Evolutionary conservation across 1,140 invertebrate species (phyloP).

Genomic region (Rhagoletis pomonella): DNA sequence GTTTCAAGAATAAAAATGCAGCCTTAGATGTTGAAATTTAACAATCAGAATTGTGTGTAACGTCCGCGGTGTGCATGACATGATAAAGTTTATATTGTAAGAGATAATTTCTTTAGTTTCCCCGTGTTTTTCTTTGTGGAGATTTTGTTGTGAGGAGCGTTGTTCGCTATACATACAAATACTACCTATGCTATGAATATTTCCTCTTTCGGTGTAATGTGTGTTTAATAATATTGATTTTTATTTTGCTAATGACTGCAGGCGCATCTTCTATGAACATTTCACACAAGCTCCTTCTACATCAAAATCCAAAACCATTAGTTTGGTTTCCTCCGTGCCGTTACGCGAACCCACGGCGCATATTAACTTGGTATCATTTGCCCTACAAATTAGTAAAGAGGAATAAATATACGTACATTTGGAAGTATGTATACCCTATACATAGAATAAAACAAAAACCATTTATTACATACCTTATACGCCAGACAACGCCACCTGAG

Average conservation of each 20-base stretch:
- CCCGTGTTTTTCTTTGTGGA: background rate
- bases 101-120: background rate
- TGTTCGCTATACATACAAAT: background rate
- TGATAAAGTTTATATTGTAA: background rate
- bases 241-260: background rate
- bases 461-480: slow-evolving; percentile 80
- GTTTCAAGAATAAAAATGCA: too few relatives aligned
- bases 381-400: slow-evolving; percentile 72
- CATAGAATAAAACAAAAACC: background rate
- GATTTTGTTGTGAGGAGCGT: background rate
- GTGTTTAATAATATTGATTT: slow-evolving; percentile 19
- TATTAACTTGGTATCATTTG: slow-evolving; percentile 96
- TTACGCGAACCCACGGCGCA: slow-evolving; percentile 98
- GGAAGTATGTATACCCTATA: too few relatives aligned
- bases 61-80: background rate
- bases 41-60: background rate
- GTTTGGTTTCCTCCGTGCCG: slow-evolving; percentile 98
- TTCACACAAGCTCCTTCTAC: slow-evolving; percentile 82
- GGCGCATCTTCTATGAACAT: slow-evolving; percentile 73
- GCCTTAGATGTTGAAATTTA: too few relatives aligned
- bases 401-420: background rate
- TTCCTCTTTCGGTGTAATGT: slow-evolving; percentile 5
- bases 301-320: slow-evolving; percentile 98
- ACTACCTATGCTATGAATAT: background rate
- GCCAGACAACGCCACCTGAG: slow-evolving; percentile 98